phyloP scores from a whole-genome alignment of 2,888 invertebrate species.

The Tuta absoluta region DNA sequence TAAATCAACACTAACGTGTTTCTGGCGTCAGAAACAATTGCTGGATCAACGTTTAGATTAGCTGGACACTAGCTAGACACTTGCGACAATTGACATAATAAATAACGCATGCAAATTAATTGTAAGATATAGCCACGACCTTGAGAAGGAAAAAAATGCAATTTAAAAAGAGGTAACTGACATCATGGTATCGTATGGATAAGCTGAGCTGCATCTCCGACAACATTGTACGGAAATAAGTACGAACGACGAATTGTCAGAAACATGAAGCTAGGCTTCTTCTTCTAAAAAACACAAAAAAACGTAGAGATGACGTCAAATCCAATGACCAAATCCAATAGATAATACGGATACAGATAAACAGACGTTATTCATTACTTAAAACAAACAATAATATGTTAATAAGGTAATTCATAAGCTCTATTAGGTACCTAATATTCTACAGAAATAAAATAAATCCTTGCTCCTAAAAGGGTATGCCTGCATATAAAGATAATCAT shows the following conservation, averaged over 20 bases:
- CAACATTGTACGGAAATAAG: no score
- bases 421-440: not conserved
- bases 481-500: not conserved
- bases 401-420: not conserved
- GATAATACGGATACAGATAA: no score
- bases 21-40: constrained; percentile 19
- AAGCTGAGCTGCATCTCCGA: no score
- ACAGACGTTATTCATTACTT: no score
- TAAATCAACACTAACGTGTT: constrained; percentile 27
- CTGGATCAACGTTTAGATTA: constrained; percentile 22
- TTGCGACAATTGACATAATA: constrained; percentile 46
- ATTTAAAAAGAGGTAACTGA: constrained; percentile 1
- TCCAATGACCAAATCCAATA: not conserved
- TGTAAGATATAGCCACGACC: constrained; percentile 32
- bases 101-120: constrained; percentile 61
- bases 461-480: not conserved
- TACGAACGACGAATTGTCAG: no score
- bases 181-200: no score
- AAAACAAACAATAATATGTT: not conserved
- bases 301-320: not conserved
- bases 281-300: no score
- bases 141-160: not conserved
- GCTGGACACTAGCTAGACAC: not conserved
- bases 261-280: no score
- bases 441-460: not conserved